Evolutionary conservation across 1,140 invertebrate species (phyloP), one percentile per base, ranked within the genome.

Genomic region (Chironomus tepperi): DNA sequence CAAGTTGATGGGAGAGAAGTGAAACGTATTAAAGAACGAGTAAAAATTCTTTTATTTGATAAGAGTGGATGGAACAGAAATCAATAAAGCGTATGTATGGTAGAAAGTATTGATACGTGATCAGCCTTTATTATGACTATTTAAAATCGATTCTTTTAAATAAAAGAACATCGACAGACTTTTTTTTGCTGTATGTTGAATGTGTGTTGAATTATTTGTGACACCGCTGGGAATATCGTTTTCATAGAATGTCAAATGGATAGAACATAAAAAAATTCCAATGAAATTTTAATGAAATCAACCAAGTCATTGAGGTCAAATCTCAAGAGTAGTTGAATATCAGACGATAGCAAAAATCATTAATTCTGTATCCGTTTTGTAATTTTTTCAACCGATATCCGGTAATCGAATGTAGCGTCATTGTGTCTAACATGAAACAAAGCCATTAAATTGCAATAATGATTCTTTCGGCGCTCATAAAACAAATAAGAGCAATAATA

Each of bases 221-320:
- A 16, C 65, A 70, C 65, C 16, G 7, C 12, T 70, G 65, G 18
- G 65, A 70, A 70, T 70, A 70, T 70, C 65, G 19, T 21, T 19
- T 9, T 19, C 65, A 21, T 19, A 19, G n/a, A 21, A 3, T 10
- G 47, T 57, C n/a, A n/a, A 57, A 2, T 10, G 65, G 6, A 67
- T 19, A 7, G 16, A 10, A 70, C 9, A 70, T 18, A 70, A 1
- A 67, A n/a, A 67, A 70, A 18, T 70, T 18, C 19, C 18, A 9
- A 70, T 70, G 16, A 70, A 70, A 70, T 10, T 70, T 70, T 70
- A 70, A 70, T 70, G 16, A 70, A 70, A 70, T 70, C 65, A 70
- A 70, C 65, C 16, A 18, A 70, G 6, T 57, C 47, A 57, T 57
- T 57, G 47, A 57, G 47, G 47, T 15, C 18, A 70, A 19, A 21